phyloP scores from a whole-genome alignment of 2,113 vertebrate genomes.

The Malurus alboscapulatus region DNA sequence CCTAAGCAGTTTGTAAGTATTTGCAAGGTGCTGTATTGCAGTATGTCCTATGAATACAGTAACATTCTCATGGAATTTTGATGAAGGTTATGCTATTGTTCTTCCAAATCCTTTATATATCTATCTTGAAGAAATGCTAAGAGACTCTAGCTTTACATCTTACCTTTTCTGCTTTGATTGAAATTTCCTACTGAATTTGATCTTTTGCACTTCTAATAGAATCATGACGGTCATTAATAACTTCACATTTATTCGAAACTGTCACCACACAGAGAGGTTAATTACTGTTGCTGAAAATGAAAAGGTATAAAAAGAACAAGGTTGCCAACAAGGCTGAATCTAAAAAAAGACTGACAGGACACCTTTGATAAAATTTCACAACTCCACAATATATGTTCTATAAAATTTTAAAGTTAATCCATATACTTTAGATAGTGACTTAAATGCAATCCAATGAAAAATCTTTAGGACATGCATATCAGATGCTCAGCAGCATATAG shows the following conservation, averaged over 20 bases:
- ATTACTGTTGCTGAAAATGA: conserved; percentile 39
- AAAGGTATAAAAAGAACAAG: conserved; percentile 23
- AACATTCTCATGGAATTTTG: neutral
- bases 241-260: conserved; percentile 38
- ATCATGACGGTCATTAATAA: conserved; percentile 38
- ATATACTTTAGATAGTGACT: neutral
- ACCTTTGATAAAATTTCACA: neutral
- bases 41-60: neutral
- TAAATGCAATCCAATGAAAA: neutral
- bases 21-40: neutral
- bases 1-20: neutral
- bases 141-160: neutral
- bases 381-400: neutral
- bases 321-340: conserved; percentile 12
- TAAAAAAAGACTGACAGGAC: conserved; percentile 9
- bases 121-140: conserved; percentile 1
- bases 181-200: conserved; percentile 35
- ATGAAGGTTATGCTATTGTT: conserved; percentile 22
- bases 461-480: neutral
- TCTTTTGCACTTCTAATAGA: conserved; percentile 44
- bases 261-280: conserved; percentile 29
- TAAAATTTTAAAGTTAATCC: conserved; percentile 23
- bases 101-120: neutral
- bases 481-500: neutral
- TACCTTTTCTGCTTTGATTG: conserved; percentile 20